A percentile compares a stretch with the other conserved stretches of the same genome.
These are phyloP conservation scores for Drosophila pallidifrons DNA, from an alignment of 1,140 invertebrate species.

Conservation along the genomic window DNA sequence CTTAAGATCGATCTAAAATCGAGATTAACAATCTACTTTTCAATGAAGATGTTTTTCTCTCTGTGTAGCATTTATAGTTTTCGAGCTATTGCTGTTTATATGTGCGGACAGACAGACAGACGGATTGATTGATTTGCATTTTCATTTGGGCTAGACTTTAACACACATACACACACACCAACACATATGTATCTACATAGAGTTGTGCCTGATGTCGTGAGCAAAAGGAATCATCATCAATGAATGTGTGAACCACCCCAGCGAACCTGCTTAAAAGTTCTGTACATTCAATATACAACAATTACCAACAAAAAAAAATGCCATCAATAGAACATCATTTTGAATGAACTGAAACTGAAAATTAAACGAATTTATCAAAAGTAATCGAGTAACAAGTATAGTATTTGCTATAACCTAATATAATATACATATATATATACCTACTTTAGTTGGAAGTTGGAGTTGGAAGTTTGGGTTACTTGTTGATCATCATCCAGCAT, in stretches of 20 bases:
- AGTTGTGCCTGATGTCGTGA: not conserved
- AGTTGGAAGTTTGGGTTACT: slow-evolving; percentile 13
- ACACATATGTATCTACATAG: not conserved
- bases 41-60: no score
- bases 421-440: not conserved
- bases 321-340: slow-evolving; percentile 20
- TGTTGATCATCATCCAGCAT: slow-evolving; percentile 12
- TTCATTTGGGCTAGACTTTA: not conserved
- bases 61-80: no score
- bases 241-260: not conserved
- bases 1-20: no score
- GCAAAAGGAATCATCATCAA: not conserved
- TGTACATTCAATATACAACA: not conserved
- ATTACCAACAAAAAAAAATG: slow-evolving; percentile 6
- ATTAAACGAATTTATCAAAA: no score
- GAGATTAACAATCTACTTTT: no score
- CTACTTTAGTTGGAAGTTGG: slow-evolving; percentile 2
- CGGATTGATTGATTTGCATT: not conserved
- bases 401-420: not conserved
- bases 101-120: no score
- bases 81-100: no score
- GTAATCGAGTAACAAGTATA: slow-evolving; percentile 15
- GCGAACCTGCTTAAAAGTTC: not conserved
- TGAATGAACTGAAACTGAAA: slow-evolving; percentile 7
- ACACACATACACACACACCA: not conserved